Conservation (phyloP, 2,888 invertebrate species). For the Chloroclysta siterata region DNA sequence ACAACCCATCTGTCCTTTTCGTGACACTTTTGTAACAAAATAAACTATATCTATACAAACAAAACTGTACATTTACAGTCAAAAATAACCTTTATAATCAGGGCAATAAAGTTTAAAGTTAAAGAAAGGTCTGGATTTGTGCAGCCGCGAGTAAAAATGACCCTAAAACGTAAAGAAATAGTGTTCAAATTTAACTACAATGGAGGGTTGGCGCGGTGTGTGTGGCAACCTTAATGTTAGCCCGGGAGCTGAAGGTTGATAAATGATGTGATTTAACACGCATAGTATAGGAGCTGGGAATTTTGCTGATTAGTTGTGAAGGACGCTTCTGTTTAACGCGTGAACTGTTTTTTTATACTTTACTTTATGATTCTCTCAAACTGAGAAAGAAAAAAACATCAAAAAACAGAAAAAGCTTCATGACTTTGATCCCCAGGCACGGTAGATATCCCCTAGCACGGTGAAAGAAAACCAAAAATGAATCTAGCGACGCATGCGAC, state of each 20-base stretch:
- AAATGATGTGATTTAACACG: conserved; percentile 58
- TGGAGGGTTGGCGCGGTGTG: conserved; percentile 21
- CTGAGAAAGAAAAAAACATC: too few species aligned
- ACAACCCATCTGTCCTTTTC: conserved; percentile 64
- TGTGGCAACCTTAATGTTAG: conserved; percentile 38
- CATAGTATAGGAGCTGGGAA: conserved; percentile 52
- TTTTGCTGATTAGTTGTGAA: conserved; percentile 48
- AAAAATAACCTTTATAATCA: conserved; percentile 4
- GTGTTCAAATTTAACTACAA: background rate
- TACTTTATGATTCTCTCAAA: too few species aligned
- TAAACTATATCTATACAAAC: conserved; percentile 42
- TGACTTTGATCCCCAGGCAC: too few species aligned
- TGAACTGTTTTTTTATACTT: too few species aligned
- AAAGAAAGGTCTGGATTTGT: too few species aligned
- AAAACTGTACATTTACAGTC: background rate
- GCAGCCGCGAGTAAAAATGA: background rate
- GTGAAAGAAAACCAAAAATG: too few species aligned
- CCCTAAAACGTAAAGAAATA: background rate
- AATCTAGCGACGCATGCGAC: too few species aligned
- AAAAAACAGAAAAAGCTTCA: too few species aligned
- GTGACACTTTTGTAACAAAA: conserved; percentile 42
- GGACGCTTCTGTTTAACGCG: conserved; percentile 20
- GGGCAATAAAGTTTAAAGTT: conserved; percentile 8
- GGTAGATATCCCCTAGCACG: too few species aligned
- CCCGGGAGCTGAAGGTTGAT: conserved; percentile 48